phyloP scores from a whole-genome alignment of 2,888 invertebrate genomes.

The Platycheirus albimanus region DNA sequence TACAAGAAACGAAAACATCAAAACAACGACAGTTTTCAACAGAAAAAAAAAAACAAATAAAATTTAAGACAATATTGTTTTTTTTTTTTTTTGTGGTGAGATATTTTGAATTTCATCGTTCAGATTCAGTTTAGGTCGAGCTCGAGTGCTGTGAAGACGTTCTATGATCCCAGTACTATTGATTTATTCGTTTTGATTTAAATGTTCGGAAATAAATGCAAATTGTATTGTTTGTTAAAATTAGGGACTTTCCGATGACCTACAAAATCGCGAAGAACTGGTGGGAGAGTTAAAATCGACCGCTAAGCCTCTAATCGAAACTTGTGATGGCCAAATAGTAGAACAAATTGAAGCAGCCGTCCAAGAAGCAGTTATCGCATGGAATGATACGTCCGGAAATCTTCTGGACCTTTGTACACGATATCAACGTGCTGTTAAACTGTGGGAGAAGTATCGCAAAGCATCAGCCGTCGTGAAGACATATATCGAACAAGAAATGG shows the following conservation, averaged over 20 bases:
- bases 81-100: constrained; percentile 25
- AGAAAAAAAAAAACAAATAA: background rate
- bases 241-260: constrained; percentile 90
- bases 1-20: constrained; percentile 32
- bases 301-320: constrained; percentile 88
- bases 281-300: constrained; percentile 88
- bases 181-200: constrained; percentile 31
- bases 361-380: constrained; percentile 90
- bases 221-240: background rate
- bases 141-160: constrained; percentile 59
- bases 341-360: constrained; percentile 89
- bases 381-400: constrained; percentile 91
- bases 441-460: constrained; percentile 92
- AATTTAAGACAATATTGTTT: constrained; percentile 8
- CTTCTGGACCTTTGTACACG: constrained; percentile 89
- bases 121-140: constrained; percentile 60
- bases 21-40: constrained; percentile 54
- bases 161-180: constrained; percentile 31
- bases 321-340: constrained; percentile 88
- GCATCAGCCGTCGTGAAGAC: constrained; percentile 89
- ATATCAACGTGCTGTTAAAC: constrained; percentile 91
- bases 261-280: constrained; percentile 89
- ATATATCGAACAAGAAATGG: constrained; percentile 91
- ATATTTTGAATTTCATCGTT: constrained; percentile 40
- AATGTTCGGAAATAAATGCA: background rate